Base-by-base conservation (phyloP, 2,888 invertebrate genomes). In the Tuta absoluta region DNA sequence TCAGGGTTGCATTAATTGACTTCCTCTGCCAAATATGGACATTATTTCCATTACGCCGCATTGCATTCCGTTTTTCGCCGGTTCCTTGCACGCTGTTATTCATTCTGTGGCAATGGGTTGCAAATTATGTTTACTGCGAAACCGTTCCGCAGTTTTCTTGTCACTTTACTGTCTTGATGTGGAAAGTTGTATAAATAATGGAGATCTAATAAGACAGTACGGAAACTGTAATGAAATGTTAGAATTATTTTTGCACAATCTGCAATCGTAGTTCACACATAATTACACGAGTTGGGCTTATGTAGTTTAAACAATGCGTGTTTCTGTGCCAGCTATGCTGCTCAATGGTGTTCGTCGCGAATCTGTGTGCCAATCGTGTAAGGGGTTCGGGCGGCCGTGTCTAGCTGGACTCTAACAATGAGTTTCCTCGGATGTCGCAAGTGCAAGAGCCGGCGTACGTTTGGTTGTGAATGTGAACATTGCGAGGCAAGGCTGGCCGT, bases 341-440 rank as follows among this genome's bases (percentile, higher is more conserved):
- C 77, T 84, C 78, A 80, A 81, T 82, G 79, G 80, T 81, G 80
- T 82, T 85, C 79, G 79, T 77, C 76, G 79, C 79, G 72, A 78
- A 80, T 81, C 76, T 79, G 77, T 88, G 85, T 66, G 64, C 80
- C 85, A 86, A 89, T 88, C 81, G 85, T 80, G 86, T 86, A 81
- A 84, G 81, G 79, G 80, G 74, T 80, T 80, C 76, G 67, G 70
- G 76, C 68, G 70, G 81, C 79, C 80, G 74, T 80, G 70, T 82
- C 78, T 71, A 67, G 69, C 66, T 67, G 59, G 66, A 12, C 51
- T 51, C 51, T 23, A 78, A 85, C 87, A 89, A 85, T 86, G 84
- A 81, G 73, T 80, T 77, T 81, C 77, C 77, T 79, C 77, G 78
- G 75, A 79, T 90, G 84, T 86, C 81, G 89, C 86, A 89, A 90